Conservation (phyloP, 1,140 invertebrate species). For the Holcopasites calliopsidis region DNA sequence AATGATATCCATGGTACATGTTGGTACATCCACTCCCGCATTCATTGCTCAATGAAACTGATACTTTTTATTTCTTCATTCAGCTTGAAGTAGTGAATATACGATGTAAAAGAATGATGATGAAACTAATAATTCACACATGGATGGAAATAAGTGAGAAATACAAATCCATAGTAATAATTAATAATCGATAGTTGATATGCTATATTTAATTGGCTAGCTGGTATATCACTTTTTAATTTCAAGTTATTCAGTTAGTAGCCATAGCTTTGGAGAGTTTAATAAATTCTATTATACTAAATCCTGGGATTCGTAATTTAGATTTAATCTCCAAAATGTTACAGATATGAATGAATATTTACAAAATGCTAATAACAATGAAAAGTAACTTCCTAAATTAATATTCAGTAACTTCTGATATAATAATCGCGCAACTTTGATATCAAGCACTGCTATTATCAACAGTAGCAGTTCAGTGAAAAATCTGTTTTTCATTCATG, state of each 20-base stretch:
- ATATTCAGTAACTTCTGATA: conserved; percentile 45
- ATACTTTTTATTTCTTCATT: conserved; percentile 24
- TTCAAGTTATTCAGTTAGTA: conserved; percentile 41
- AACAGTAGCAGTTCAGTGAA: conserved; percentile 41
- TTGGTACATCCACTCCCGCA: conserved; percentile 46
- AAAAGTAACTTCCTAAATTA: conserved; percentile 57
- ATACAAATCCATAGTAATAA: conserved; percentile 39
- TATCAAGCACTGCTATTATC: conserved; percentile 33
- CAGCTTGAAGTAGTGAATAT: conserved; percentile 16
- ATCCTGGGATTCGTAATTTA: conserved; percentile 46
- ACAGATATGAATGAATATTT: conserved; percentile 61
- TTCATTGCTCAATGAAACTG: conserved; percentile 27
- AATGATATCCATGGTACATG: conserved; percentile 51
- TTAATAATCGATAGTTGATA: conserved; percentile 48
- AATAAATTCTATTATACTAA: conserved; percentile 46
- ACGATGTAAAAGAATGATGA: conserved; percentile 12
- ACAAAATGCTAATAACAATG: conserved; percentile 61
- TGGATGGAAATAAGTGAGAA: conserved; percentile 50
- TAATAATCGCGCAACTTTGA: too few relatives aligned
- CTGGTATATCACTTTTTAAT: conserved; percentile 48
- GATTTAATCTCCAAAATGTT: conserved; percentile 52
- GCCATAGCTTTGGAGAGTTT: conserved; percentile 47
- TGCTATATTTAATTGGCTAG: conserved; percentile 50
- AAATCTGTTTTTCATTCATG: conserved; percentile 25
- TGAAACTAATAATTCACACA: conserved; percentile 39